Conservation (phyloP, 2,888 invertebrate species). For the Saturnia japonica region DNA sequence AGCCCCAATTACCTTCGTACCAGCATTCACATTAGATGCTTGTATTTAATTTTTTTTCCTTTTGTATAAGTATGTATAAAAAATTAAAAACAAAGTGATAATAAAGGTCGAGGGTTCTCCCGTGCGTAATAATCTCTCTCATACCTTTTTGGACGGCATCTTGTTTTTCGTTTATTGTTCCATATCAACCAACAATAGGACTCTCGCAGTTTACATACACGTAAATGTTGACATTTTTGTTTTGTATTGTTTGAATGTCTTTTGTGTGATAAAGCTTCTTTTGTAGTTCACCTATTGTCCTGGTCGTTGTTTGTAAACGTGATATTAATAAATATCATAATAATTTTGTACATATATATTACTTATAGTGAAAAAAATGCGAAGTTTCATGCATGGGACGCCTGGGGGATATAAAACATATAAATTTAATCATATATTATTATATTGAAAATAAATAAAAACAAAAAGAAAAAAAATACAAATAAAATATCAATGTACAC, state of each 20-base stretch:
- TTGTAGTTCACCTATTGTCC: slow-evolving; percentile 51
- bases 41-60: not conserved
- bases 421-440: no score
- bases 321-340: not conserved
- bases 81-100: not conserved
- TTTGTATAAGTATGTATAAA: not conserved
- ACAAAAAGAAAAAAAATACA: no score
- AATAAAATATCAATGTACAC: no score
- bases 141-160: slow-evolving; percentile 29
- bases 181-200: slow-evolving; percentile 34
- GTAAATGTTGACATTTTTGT: slow-evolving; percentile 71
- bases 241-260: slow-evolving; percentile 56
- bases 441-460: no score
- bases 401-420: no score
- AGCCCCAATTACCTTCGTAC: not conserved
- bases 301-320: slow-evolving; percentile 15
- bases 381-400: not conserved
- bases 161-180: slow-evolving; percentile 30
- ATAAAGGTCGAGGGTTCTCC: slow-evolving; percentile 10
- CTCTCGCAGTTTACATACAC: slow-evolving; percentile 42
- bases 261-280: slow-evolving; percentile 64
- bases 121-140: not conserved
- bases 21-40: not conserved
- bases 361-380: not conserved
- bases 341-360: not conserved